A percentile compares a stretch with the other conserved stretches of the same genome.
These are phyloP conservation scores for Volucella inanis DNA, from an alignment of 2,888 invertebrate genomes.

Conservation along the genomic window DNA sequence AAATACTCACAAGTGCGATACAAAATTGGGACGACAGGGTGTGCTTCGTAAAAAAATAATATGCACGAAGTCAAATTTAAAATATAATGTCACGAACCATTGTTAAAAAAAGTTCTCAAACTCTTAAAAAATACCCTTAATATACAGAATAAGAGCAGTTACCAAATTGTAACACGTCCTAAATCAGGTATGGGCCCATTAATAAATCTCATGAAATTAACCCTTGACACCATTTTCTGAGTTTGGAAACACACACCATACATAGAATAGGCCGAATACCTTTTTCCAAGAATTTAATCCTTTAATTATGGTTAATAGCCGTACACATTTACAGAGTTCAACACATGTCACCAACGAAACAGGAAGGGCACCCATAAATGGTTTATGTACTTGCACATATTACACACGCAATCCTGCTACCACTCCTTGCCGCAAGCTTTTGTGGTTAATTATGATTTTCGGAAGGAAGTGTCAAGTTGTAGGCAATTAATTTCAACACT, in stretches of 20 bases:
- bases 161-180: no score
- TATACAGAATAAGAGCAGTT: no score
- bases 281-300: slow-evolving; percentile 23
- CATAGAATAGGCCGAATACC: background rate
- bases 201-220: background rate
- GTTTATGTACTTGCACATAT: slow-evolving; percentile 20
- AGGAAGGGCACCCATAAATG: slow-evolving; percentile 33
- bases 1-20: no score
- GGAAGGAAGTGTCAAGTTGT: slow-evolving; percentile 58
- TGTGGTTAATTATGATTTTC: slow-evolving; percentile 41
- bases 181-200: no score
- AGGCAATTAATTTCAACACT: slow-evolving; percentile 58
- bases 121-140: no score
- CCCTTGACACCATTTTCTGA: background rate
- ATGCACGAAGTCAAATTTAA: no score
- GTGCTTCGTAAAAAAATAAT: no score
- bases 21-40: no score
- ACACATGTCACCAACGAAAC: slow-evolving; percentile 32
- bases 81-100: no score
- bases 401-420: slow-evolving; percentile 24
- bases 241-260: background rate
- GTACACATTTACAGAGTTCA: slow-evolving; percentile 13
- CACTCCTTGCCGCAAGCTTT: slow-evolving; percentile 14
- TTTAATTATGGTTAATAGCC: slow-evolving; percentile 41
- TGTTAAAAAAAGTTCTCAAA: no score